Conservation (phyloP, 2,888 invertebrate genomes). For the Mactromeris polynyma region DNA sequence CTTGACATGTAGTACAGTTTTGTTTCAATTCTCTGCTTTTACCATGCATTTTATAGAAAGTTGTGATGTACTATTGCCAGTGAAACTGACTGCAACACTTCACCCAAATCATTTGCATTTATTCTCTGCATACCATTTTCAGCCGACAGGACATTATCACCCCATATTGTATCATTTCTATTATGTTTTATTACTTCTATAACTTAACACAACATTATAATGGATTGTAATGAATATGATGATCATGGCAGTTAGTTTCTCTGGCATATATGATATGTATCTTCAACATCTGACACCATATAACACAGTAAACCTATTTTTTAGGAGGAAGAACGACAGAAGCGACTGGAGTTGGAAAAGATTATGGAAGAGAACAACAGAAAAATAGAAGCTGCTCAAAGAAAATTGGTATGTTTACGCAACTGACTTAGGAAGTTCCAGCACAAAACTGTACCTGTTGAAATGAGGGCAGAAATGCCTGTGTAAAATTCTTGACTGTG, state of each 20-base stretch:
- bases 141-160: background rate
- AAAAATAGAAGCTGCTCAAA: conserved; percentile 98
- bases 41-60: background rate
- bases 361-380: conserved; percentile 99
- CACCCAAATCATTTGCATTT: background rate
- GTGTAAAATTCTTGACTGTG: too few relatives aligned
- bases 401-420: conserved; percentile 92
- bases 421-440: too few relatives aligned
- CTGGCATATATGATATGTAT: background rate
- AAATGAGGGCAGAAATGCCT: too few relatives aligned
- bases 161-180: too few relatives aligned
- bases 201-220: too few relatives aligned
- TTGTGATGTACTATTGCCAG: background rate
- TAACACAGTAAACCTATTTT: conserved; percentile 77
- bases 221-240: background rate
- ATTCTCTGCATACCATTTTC: background rate
- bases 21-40: background rate
- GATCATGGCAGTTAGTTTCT: background rate
- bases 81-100: background rate
- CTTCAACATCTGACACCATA: background rate
- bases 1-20: background rate
- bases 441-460: too few relatives aligned
- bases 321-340: conserved; percentile 98
- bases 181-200: too few relatives aligned
- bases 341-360: conserved; percentile 97